Conservation (phyloP, 2,888 invertebrate species). For the Papilio gigon region DNA sequence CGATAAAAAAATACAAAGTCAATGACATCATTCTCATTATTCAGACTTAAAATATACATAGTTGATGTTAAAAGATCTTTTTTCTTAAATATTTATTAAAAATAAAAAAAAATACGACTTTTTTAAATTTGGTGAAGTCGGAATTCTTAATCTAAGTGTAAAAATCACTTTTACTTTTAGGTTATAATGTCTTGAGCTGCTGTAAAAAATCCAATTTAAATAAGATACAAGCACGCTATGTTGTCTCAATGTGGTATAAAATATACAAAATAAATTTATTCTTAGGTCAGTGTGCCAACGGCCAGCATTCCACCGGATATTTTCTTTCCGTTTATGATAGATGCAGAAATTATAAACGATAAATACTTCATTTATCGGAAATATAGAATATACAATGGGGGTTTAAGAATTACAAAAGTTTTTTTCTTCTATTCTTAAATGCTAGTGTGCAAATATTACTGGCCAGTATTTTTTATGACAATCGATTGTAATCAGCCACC, state of each 20-base stretch:
- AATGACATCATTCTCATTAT: background rate
- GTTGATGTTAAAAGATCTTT: no score
- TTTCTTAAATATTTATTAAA: background rate
- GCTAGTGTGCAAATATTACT: background rate
- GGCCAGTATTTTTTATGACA: background rate
- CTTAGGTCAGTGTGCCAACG: slow-evolving; percentile 29
- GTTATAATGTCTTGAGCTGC: slow-evolving; percentile 2
- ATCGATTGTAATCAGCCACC: slow-evolving; percentile 10
- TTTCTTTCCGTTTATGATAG: slow-evolving; percentile 5
- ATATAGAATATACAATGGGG: background rate
- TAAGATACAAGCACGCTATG: slow-evolving; percentile 4
- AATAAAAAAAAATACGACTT: background rate
- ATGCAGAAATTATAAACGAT: background rate
- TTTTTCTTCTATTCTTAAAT: background rate
- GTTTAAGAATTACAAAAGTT: background rate
- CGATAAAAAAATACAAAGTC: background rate
- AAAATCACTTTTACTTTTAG: slow-evolving; percentile 8
- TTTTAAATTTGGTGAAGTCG: background rate
- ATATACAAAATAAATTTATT: slow-evolving; percentile 22
- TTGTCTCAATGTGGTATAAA: slow-evolving; percentile 8
- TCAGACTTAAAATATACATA: background rate
- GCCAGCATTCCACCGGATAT: slow-evolving; percentile 4
- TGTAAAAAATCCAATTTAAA: background rate
- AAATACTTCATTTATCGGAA: background rate
- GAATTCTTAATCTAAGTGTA: background rate